phyloP scores from a whole-genome alignment of 1,140 invertebrate genomes.

The Drosophila repletoides region DNA sequence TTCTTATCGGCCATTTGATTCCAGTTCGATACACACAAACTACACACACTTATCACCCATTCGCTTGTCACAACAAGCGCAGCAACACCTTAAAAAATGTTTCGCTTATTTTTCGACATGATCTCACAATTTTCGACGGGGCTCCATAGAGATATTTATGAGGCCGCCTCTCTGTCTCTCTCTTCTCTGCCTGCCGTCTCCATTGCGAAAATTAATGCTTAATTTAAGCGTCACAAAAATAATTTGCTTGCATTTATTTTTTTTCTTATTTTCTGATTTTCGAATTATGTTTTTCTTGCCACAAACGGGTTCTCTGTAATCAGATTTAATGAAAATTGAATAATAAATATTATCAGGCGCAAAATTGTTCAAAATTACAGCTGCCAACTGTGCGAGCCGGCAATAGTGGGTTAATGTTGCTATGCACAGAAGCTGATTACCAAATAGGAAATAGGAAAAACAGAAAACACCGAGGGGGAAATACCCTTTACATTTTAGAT shows the following conservation, averaged over 20 bases:
- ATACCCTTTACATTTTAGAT: no score
- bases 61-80: conserved; percentile 56
- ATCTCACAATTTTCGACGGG: conserved; percentile 26
- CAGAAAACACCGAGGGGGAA: not conserved
- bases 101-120: conserved; percentile 50
- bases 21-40: conserved; percentile 26
- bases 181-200: no score
- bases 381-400: conserved; percentile 14
- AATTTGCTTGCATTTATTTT: conserved; percentile 68
- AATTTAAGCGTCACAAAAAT: conserved; percentile 73
- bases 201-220: conserved; percentile 68
- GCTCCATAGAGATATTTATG: conserved; percentile 54
- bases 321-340: conserved; percentile 80
- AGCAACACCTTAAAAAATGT: conserved; percentile 66
- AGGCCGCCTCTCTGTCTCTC: no score
- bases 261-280: no score
- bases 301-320: conserved; percentile 63
- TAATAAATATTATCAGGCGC: conserved; percentile 74
- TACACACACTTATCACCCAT: conserved; percentile 12
- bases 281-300: conserved; percentile 24
- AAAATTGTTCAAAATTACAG: conserved; percentile 64
- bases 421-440: conserved; percentile 36
- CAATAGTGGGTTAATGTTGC: conserved; percentile 28
- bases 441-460: not conserved
- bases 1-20: conserved; percentile 32